Evolutionary conservation across 2,113 vertebrate genomes (phyloP), one percentile per base, ranked within the genome.

Genomic region (Cricetomys ansorgei): DNA sequence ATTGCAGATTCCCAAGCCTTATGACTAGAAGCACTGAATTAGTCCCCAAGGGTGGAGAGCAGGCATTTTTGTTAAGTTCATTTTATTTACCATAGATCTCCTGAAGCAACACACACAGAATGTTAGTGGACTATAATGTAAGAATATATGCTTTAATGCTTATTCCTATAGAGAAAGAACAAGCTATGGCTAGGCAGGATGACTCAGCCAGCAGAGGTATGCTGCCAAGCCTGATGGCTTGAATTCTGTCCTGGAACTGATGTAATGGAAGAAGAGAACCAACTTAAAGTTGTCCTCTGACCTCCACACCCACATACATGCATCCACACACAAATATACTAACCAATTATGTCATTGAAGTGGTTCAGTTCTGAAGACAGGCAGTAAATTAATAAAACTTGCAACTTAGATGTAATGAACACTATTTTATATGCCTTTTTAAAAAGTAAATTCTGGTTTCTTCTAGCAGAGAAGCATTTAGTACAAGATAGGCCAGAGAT

Each of bases 321-420:
- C 21, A n/a, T n/a, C n/a, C n/a, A 57, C 34, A 55, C 19, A 13
- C 37, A n/a, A 2, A 40, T 25, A 57, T n/a, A n/a, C 13, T 69
- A 50, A 75, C 50, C 37, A 84, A 16, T 50, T n/a, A n/a, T 70
- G 62, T 75, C 48, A 79, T 50, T 79, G 4, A 77, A 77, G 57
- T 87, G 19, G 83, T 91, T 64, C 55, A 50, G 8, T 70, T 91
- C 15, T 65, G 48, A 50, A 91, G 84, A 25, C 87, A 65, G 80
- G 2, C 55, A 85, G 15, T 80, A 90, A 92, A n/a, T 65, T 85
- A 72, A 59, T 81, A 93, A 87, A 83, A n/a, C 48, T 90, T 90
- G 57, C 17, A 25, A 76, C 13, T 89, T 86, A 76, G 40, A 88
- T 59, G 67, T 92, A 94, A 65, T 91, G 73, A 77, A 57, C 57